Base-by-base conservation (phyloP, 2,888 invertebrate genomes). In the Pardosa pseudoannulata region DNA sequence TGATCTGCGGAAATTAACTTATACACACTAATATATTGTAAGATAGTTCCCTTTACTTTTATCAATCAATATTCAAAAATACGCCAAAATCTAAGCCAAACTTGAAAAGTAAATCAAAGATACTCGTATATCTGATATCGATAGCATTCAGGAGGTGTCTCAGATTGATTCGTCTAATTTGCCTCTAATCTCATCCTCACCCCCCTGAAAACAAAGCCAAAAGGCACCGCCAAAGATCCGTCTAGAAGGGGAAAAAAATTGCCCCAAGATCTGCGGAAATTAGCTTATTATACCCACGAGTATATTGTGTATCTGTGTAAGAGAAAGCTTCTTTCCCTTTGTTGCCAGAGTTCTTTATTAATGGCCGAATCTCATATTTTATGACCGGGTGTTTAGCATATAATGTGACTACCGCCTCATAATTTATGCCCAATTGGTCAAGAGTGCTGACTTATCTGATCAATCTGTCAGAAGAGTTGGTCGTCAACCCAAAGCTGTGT, bases 311-410 rank as follows among this genome's bases (percentile, higher is more conserved):
- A 16, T 46, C 41, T 16, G 41, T 46, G 16, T n/a, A n/a, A n/a
- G n/a, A n/a, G n/a, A n/a, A 46, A 46, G 16, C 16, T 9, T 46
- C 2, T 46, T 46, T 46, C 36, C 36, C 36, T 36, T 36, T 36
- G 36, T 36, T 46, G 2, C 41, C 41, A 16, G 1, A 16, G 9
- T 13, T 16, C 16, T 13, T 46, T 46, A 46, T 46, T 46, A 46
- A 46, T 65, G 41, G 16, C 9, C 41, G 16, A 46, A 46, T 46
- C 64, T 13, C n/a, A n/a, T 16, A 67, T 67, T 67, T 67, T 67
- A 67, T 67, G 67, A 19, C 19, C 67, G 11, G n/a, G 19, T 67
- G 67, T 67, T 67, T 67, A 67, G 67, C 67, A 67, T 67, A 67
- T 67, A 67, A 67, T 67, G 67, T 36, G 19, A 23, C 67, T n/a